Conservation (phyloP, 2,888 invertebrate genomes). For the Phragmatobia fuliginosa region DNA sequence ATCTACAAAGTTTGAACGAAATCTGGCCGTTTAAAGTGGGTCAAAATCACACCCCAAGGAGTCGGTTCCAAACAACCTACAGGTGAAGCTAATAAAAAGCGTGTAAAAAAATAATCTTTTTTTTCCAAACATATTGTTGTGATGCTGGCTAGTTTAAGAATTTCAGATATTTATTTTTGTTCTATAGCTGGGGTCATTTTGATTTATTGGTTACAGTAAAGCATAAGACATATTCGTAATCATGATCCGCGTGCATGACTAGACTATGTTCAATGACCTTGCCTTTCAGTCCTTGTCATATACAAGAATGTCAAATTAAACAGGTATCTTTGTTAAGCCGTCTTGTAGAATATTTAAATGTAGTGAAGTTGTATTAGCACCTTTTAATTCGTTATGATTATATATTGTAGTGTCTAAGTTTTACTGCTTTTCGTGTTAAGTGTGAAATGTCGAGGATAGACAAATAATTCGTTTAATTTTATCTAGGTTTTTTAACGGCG, state of each 20-base stretch:
- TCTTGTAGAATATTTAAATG: not conserved
- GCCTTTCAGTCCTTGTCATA: constrained; percentile 25
- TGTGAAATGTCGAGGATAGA: not conserved
- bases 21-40: too few species aligned
- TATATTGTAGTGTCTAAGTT: not conserved
- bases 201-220: not conserved
- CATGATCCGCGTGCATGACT: constrained; percentile 41
- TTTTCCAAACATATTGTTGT: too few species aligned
- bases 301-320: constrained; percentile 28
- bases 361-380: not conserved
- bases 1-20: too few species aligned
- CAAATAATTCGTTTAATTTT: not conserved
- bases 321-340: constrained; percentile 11
- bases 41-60: too few species aligned
- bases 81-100: too few species aligned
- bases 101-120: too few species aligned
- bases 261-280: constrained; percentile 42
- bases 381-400: not conserved
- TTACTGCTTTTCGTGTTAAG: not conserved
- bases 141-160: too few species aligned
- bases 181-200: not conserved
- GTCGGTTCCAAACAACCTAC: too few species aligned
- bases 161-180: not conserved
- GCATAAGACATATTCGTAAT: not conserved
- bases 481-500: not conserved